Evolutionary conservation across 2,888 invertebrate genomes (phyloP).

Genomic region (Tenthredo scrophulariae): DNA sequence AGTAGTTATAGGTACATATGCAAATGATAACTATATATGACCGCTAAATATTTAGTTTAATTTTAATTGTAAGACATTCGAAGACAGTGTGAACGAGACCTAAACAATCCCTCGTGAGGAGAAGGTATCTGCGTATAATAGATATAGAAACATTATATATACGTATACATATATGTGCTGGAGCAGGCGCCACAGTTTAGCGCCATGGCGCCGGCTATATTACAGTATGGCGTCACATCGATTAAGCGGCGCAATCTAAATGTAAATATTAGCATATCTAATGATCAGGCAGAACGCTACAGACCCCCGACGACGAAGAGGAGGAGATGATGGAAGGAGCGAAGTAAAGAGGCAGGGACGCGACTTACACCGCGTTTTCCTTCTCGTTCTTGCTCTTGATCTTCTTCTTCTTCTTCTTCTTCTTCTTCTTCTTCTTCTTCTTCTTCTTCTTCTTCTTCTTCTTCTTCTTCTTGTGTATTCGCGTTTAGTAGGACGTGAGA

Average conservation of each 20-base stretch:
- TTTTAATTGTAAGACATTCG: background rate
- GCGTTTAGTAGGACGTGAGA: constrained; percentile 18
- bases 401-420: background rate
- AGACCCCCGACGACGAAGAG: constrained; percentile 21
- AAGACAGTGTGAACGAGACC: constrained; percentile 1
- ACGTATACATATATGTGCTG: background rate
- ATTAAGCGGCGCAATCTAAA: constrained; percentile 76
- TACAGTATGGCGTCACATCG: constrained; percentile 76
- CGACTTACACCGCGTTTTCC: background rate
- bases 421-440: background rate
- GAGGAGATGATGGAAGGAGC: background rate
- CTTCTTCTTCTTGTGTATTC: background rate
- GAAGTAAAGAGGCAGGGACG: background rate
- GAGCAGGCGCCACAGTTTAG: constrained; percentile 68
- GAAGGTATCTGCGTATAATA: background rate
- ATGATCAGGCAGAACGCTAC: constrained; percentile 70
- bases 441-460: background rate
- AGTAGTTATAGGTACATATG: too few relatives aligned
- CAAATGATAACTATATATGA: background rate
- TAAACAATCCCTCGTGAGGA: constrained; percentile 24
- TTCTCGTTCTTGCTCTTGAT: background rate
- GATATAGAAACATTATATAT: background rate
- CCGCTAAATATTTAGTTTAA: background rate
- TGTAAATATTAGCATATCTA: constrained; percentile 77
- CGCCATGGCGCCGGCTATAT: constrained; percentile 76